Conservation (phyloP, 2,113 vertebrate genomes). For the Aviceda subcristata region DNA sequence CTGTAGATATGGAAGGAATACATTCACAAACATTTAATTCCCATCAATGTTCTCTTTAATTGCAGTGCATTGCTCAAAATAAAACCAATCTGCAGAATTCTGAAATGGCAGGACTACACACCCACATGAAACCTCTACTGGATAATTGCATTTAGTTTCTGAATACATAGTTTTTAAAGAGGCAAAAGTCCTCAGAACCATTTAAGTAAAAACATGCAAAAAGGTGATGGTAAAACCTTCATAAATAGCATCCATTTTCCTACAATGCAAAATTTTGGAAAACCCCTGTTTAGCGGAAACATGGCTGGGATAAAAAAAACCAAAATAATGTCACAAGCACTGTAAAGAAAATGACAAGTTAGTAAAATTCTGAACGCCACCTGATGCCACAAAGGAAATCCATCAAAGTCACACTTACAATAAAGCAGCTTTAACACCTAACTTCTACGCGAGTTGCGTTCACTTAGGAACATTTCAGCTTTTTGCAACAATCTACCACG, state of each 20-base stretch:
- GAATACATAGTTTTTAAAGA: conserved; percentile 19
- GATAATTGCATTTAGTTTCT: conserved; percentile 49
- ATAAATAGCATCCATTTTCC: conserved; percentile 2
- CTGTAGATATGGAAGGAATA: not conserved
- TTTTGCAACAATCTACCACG: not conserved
- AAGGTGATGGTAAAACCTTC: conserved; percentile 15
- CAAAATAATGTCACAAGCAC: not conserved
- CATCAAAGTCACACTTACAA: not conserved
- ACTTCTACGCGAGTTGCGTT: not conserved
- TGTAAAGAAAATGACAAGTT: not conserved
- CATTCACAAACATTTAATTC: conserved; percentile 31
- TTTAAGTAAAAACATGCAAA: conserved; percentile 5
- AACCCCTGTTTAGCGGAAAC: not conserved
- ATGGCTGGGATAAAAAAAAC: not conserved
- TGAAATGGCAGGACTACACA: conserved; percentile 42
- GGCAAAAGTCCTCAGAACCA: conserved; percentile 6
- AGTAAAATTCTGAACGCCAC: conserved; percentile 24
- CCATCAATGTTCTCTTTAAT: conserved; percentile 46
- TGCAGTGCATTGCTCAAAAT: conserved; percentile 42
- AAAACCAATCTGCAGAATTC: conserved; percentile 49
- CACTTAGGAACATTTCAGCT: not conserved
- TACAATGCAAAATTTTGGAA: not conserved
- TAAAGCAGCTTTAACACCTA: not conserved
- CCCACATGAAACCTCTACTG: conserved; percentile 22
- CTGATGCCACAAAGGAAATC: conserved; percentile 15